Percentiles rank a stretch among this genome's conserved stretches.
Evolutionary conservation across 2,113 vertebrate species (phyloP).

Genomic region (Sander vitreus): DNA sequence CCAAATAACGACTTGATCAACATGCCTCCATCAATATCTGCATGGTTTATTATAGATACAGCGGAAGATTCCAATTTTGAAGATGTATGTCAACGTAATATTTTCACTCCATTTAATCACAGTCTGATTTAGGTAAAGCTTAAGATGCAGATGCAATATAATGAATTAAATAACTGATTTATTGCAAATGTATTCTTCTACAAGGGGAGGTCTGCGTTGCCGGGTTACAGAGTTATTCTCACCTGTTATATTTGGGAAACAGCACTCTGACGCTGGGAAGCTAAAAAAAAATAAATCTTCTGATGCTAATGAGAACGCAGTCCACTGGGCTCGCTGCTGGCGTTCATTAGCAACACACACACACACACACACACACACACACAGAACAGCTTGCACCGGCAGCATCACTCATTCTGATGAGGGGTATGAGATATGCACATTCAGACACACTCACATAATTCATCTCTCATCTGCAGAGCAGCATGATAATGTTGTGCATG

Average conservation of each 20-base stretch:
- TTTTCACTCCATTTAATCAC: neutral
- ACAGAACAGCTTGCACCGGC: neutral
- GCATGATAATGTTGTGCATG: conserved; percentile 18
- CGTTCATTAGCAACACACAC: conserved; percentile 34
- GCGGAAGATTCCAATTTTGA: neutral
- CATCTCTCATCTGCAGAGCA: conserved; percentile 16
- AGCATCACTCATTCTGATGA: conserved; percentile 6
- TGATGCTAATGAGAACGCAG: conserved; percentile 45
- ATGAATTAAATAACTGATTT: neutral
- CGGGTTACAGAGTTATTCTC: conserved; percentile 17
- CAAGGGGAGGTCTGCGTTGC: conserved; percentile 8
- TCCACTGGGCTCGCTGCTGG: conserved; percentile 25
- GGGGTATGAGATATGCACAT: conserved; percentile 2
- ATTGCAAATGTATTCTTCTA: conserved; percentile 10
- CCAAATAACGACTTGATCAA: neutral
- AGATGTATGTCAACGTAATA: neutral
- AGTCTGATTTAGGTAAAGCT: neutral
- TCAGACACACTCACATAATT: conserved; percentile 11
- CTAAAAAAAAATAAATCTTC: conserved; percentile 17
- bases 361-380: neutral
- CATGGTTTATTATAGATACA: neutral
- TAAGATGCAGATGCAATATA: neutral
- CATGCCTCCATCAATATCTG: neutral
- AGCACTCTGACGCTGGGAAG: conserved; percentile 12
- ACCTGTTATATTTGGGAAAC: conserved; percentile 28